Evolutionary conservation across 2,797 vertebrate genomes (phyloP).

Genomic region (Furcifer pardalis): DNA sequence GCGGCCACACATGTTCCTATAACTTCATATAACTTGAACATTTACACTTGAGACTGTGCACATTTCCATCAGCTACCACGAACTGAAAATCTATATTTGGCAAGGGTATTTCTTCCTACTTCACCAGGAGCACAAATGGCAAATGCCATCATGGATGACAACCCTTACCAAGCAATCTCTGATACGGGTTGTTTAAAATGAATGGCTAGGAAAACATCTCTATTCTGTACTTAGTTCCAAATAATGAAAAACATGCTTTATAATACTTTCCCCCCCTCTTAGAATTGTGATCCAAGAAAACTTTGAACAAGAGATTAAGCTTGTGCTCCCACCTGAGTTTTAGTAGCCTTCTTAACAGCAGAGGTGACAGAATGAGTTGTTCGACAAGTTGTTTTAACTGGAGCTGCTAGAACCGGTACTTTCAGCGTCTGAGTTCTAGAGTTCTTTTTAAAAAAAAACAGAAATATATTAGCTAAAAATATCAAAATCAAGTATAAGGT

Average conservation of each 20-base stretch:
- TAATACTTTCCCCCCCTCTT: too few relatives aligned
- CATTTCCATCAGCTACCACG: not conserved
- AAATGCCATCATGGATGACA: not conserved
- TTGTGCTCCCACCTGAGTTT: slow-evolving; percentile 73
- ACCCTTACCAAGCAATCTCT: not conserved
- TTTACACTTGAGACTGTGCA: not conserved
- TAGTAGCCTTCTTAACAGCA: slow-evolving; percentile 68
- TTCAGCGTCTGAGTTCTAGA: slow-evolving; percentile 75
- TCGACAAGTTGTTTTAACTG: slow-evolving; percentile 76
- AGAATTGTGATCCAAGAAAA: not conserved
- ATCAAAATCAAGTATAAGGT: slow-evolving; percentile 10
- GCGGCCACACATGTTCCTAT: too few relatives aligned
- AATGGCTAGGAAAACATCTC: not conserved
- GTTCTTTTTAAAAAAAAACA: slow-evolving; percentile 73
- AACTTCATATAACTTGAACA: too few relatives aligned
- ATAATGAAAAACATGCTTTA: too few relatives aligned
- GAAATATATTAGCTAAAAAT: not conserved
- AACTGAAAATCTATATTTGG: not conserved
- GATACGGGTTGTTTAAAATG: not conserved
- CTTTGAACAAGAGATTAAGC: not conserved
- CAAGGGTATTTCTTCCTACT: not conserved
- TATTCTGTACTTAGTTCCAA: too few relatives aligned
- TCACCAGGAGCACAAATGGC: not conserved
- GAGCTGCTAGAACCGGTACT: slow-evolving; percentile 71
- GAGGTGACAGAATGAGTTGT: slow-evolving; percentile 65